Evolutionary conservation across 2,797 vertebrate genomes (phyloP).

Genomic region (Sebastiscus albofasciatus): DNA sequence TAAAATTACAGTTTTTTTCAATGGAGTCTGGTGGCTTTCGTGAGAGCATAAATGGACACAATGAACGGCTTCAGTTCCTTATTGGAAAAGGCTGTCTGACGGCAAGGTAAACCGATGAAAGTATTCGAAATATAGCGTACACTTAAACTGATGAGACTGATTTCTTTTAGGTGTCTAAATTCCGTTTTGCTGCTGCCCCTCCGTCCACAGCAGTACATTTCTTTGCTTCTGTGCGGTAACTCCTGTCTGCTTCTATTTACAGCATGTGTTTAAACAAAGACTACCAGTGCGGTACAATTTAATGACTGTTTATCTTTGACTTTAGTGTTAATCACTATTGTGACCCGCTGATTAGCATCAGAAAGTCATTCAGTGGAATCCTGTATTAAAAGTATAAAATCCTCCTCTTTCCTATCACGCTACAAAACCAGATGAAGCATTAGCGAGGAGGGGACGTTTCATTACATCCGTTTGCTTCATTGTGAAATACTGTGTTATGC

Average conservation of each 20-base stretch:
- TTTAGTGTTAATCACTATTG: neutral
- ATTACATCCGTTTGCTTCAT: conserved; percentile 40
- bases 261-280: neutral
- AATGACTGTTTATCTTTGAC: neutral
- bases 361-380: conserved; percentile 5
- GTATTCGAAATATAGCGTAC: no score
- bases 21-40: no score
- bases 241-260: neutral
- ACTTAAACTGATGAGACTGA: no score
- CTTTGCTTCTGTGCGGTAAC: no score
- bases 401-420: neutral
- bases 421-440: conserved; percentile 24
- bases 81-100: no score
- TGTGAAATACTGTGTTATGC: conserved; percentile 54
- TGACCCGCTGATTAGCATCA: conserved; percentile 28
- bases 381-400: conserved; percentile 17
- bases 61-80: no score
- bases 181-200: no score
- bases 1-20: no score
- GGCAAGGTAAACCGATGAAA: no score
- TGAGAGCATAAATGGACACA: no score
- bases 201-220: no score
- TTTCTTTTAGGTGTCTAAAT: no score
- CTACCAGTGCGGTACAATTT: neutral
- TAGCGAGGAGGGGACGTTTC: conserved; percentile 15